These are phyloP conservation scores for Epirrita christyi DNA, from an alignment of 2,888 invertebrate species.

Conservation along the genomic window DNA sequence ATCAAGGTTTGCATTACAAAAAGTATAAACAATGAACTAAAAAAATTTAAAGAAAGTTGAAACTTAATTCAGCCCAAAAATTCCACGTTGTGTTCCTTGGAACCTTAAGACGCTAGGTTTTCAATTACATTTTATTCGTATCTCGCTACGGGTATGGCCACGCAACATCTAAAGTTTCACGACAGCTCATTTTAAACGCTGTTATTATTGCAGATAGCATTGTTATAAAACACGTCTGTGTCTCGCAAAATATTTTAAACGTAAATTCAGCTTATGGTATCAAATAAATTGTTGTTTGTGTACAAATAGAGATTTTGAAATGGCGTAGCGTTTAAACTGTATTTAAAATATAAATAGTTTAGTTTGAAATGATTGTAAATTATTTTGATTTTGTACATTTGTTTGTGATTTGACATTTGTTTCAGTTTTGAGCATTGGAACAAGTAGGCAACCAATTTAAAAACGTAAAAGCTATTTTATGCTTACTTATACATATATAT, in stretches of 20 bases:
- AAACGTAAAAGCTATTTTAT: too few species aligned
- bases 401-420: too few species aligned
- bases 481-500: too few species aligned
- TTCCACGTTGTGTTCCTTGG: too few species aligned
- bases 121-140: too few species aligned
- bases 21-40: too few species aligned
- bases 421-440: background rate
- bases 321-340: slow-evolving; percentile 3
- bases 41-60: too few species aligned
- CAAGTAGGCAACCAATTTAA: too few species aligned
- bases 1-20: too few species aligned
- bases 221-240: slow-evolving; percentile 39
- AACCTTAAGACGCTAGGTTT: too few species aligned
- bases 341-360: slow-evolving; percentile 12
- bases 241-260: slow-evolving; percentile 19
- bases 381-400: too few species aligned
- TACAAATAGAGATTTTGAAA: slow-evolving; percentile 6
- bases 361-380: background rate
- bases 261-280: slow-evolving; percentile 32
- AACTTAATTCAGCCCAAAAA: too few species aligned
- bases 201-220: slow-evolving; percentile 48
- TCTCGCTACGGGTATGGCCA: slow-evolving; percentile 27
- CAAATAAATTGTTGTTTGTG: slow-evolving; percentile 19
- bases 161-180: slow-evolving; percentile 35
- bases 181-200: slow-evolving; percentile 49